Percentiles rank a stretch among this genome's conserved stretches.
Conservation (phyloP, 2,888 invertebrate species). For the Athalia rosae region DNA sequence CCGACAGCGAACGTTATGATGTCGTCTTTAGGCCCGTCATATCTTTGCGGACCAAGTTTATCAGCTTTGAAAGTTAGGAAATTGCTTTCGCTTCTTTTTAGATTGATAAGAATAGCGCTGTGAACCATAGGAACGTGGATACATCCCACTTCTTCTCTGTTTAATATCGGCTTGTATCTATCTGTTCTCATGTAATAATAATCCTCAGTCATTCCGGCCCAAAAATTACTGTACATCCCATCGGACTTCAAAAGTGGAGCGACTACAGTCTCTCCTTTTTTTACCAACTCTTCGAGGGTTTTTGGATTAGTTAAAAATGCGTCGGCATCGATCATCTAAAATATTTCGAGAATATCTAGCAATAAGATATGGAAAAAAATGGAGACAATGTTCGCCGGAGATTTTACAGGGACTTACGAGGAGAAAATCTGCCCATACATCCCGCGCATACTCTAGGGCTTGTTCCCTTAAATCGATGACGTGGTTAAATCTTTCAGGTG, state of each 20-base stretch:
- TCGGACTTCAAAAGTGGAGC: slow-evolving; percentile 92
- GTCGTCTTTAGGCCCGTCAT: slow-evolving; percentile 90
- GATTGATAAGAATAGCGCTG: slow-evolving; percentile 87
- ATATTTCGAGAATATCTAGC: slow-evolving; percentile 35
- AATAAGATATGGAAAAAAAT: slow-evolving; percentile 20
- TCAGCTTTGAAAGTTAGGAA: slow-evolving; percentile 84
- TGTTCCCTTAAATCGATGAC: slow-evolving; percentile 87
- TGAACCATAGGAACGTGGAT: slow-evolving; percentile 94
- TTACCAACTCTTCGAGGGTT: slow-evolving; percentile 79
- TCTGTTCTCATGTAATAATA: slow-evolving; percentile 91
- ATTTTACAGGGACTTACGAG: slow-evolving; percentile 79
- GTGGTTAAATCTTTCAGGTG: slow-evolving; percentile 83
- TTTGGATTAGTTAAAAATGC: slow-evolving; percentile 83
- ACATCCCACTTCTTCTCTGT: slow-evolving; percentile 82
- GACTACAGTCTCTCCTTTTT: slow-evolving; percentile 79
- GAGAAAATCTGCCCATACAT: slow-evolving; percentile 91
- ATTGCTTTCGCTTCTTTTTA: slow-evolving; percentile 78
- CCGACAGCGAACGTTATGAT: slow-evolving; percentile 93
- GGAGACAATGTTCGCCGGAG: too few species aligned
- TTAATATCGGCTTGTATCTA: slow-evolving; percentile 87
- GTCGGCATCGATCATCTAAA: slow-evolving; percentile 90
- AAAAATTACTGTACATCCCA: slow-evolving; percentile 95
- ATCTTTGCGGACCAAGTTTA: slow-evolving; percentile 75
- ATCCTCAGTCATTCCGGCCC: slow-evolving; percentile 93
- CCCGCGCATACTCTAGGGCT: slow-evolving; percentile 82